Percentiles rank a stretch among this genome's conserved stretches.
Conservation (phyloP, 2,797 vertebrate species). For the Sebastes cheni region DNA sequence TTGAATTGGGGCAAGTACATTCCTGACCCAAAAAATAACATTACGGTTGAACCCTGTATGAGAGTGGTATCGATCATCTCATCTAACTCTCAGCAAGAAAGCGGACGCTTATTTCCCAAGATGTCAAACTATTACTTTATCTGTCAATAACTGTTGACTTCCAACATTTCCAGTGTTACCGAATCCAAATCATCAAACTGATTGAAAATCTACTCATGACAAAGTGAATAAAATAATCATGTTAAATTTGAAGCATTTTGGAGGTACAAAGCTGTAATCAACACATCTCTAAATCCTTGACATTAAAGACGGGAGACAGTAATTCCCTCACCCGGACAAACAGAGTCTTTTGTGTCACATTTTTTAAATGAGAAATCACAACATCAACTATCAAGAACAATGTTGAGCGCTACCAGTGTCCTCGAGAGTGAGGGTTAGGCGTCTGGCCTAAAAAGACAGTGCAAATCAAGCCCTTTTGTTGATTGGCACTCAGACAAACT, state of each 20-base stretch:
- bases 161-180: not conserved
- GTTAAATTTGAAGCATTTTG: conserved; percentile 33
- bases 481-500: conserved; percentile 50
- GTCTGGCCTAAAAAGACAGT: not conserved
- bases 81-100: not conserved
- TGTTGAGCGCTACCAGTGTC: not conserved
- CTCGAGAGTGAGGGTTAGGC: not conserved
- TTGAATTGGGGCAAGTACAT: fast-evolving
- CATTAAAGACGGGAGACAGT: conserved; percentile 36
- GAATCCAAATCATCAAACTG: not conserved
- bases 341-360: conserved; percentile 43
- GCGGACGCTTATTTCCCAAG: not conserved
- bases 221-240: conserved; percentile 28
- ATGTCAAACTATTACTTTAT: not conserved
- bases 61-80: not conserved
- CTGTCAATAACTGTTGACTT: not conserved
- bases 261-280: conserved; percentile 29
- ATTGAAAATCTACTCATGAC: conserved; percentile 18
- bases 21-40: no score
- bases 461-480: conserved; percentile 44
- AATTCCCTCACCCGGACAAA: conserved; percentile 39
- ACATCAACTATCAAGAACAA: conserved; percentile 27
- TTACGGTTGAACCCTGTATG: no score
- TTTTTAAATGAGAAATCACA: conserved; percentile 20
- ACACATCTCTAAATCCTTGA: conserved; percentile 47